Evolutionary conservation across 35 echinoderm and acorn worm species (phyloP).

Genomic region (Anneissia japonica): DNA sequence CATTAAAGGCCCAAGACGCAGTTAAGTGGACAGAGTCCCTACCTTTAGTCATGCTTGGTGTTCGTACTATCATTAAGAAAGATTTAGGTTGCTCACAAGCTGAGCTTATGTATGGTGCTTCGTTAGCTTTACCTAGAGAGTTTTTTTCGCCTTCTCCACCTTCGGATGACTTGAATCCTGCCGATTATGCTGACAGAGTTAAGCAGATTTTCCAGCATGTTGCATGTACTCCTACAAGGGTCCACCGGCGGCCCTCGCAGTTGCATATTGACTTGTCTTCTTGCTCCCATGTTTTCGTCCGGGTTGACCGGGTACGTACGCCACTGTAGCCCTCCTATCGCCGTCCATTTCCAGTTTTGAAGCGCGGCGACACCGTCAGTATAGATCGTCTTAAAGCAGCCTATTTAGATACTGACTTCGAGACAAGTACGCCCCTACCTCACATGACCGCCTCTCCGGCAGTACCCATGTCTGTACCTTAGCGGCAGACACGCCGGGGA

Average conservation of each 20-base stretch:
- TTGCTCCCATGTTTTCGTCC: neutral
- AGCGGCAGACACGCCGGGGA: no score
- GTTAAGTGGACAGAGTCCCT: constrained; percentile 4
- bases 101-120: neutral
- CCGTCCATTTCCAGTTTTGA: neutral
- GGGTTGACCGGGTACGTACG: neutral
- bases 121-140: neutral
- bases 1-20: neutral
- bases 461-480: no score
- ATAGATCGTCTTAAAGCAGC: no score
- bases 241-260: neutral
- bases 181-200: neutral
- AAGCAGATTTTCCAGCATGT: neutral
- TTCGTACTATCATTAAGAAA: neutral
- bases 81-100: neutral
- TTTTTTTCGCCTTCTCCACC: neutral
- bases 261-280: neutral
- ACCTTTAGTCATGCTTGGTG: neutral
- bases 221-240: neutral
- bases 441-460: no score
- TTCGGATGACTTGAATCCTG: neutral
- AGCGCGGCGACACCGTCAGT: neutral
- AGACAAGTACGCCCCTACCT: no score
- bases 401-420: no score
- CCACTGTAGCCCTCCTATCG: neutral